Evolutionary conservation across 2,888 invertebrate species (phyloP).

Genomic region (Anaspis maculata): DNA sequence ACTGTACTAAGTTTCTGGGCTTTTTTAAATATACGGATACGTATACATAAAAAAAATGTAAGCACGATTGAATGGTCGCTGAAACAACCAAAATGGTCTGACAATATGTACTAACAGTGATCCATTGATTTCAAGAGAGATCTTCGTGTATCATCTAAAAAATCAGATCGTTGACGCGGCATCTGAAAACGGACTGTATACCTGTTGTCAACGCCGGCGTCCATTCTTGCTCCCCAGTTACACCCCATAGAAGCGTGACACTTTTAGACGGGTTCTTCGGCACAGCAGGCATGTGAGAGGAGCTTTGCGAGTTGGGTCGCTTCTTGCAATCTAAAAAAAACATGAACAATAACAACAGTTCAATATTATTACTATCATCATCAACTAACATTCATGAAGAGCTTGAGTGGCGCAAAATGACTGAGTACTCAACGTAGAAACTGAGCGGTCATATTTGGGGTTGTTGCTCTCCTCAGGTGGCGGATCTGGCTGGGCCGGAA

Average conservation of each 20-base stretch:
- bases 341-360: not conserved
- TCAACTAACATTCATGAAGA: constrained; percentile 43
- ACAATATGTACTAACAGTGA: too few species aligned
- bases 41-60: too few species aligned
- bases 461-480: constrained; percentile 12
- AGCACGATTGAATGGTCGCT: too few species aligned
- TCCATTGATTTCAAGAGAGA: too few species aligned
- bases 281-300: constrained; percentile 28
- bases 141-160: too few species aligned
- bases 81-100: too few species aligned
- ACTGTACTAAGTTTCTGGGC: too few species aligned
- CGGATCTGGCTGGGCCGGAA: constrained; percentile 50
- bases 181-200: too few species aligned
- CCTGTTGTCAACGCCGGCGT: constrained; percentile 93
- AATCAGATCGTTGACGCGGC: too few species aligned
- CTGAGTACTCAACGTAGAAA: constrained; percentile 25
- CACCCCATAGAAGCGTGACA: constrained; percentile 80
- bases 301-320: constrained; percentile 37
- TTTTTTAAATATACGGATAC: too few species aligned
- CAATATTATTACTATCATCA: not conserved
- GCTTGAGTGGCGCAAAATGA: constrained; percentile 38
- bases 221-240: constrained; percentile 96
- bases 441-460: constrained; percentile 9
- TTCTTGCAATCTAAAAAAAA: constrained; percentile 39
- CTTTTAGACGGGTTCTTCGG: constrained; percentile 41